Evolutionary conservation across 2,888 invertebrate species (phyloP), one percentile per base, ranked within the genome.

Genomic region (Nemurella pictetii): DNA sequence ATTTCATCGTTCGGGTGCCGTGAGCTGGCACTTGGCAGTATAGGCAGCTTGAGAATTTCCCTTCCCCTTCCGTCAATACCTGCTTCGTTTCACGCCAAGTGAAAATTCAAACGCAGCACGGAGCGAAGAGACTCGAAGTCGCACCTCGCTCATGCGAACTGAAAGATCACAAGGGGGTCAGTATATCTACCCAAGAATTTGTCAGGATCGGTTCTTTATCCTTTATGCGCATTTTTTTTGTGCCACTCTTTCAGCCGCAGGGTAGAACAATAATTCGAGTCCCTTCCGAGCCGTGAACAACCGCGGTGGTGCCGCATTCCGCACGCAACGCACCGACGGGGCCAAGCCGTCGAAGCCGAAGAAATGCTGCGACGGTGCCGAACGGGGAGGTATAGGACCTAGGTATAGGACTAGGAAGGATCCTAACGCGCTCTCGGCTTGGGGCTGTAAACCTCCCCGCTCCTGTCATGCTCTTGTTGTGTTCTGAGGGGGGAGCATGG

Each of bases 141-240:
- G 55, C 55, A 12, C 20, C 55, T 20, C 55, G n/a, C n/a, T n/a
- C n/a, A n/a, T 75, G 75, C 75, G 28, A 75, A 26, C 26, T 28
- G 28, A 75, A 75, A 26, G 1, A 26, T 27, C 12, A 75, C 3
- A 27, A 27, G 28, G 75, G 28, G 75, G 75, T 75, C 26, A 75
- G 27, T 75, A 27, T 75, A 28, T 27, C 15, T 12, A 27, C 36
- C 80, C 35, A 80, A 80, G 80, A 35, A 80, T 80, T 80, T 80
- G 80, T 80, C 30, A 80, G 80, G 80, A 80, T 80, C 80, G 26
- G 7, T 35, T 80, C 80, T 80, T 35, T 35, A 80, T 80, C 80
- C 36, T 75, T 75, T 75, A 80, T 80, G 80, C 26, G 80, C 35
- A 80, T 80, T 80, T 80, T 80, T 80, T 80, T 80, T 80, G 80